Percentiles rank a stretch among this genome's conserved stretches.
Evolutionary conservation across 2,797 vertebrate species (phyloP).

Genomic region (Pseudochirops corinnae): DNA sequence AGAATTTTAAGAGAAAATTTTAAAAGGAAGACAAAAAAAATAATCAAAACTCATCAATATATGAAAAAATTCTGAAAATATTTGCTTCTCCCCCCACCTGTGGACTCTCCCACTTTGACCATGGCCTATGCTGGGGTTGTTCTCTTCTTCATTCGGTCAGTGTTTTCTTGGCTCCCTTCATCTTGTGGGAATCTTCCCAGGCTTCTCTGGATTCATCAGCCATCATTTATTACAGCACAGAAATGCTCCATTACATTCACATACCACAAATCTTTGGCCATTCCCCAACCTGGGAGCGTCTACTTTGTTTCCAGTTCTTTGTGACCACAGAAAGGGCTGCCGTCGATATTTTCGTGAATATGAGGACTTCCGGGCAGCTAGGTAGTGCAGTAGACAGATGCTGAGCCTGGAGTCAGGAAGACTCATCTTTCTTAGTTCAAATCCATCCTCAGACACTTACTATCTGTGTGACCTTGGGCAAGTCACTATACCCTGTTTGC

Average conservation of each 20-base stretch:
- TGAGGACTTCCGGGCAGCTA: background rate
- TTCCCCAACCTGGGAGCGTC: background rate
- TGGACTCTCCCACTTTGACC: background rate
- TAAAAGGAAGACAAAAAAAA: too few species aligned
- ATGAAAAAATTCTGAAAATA: background rate
- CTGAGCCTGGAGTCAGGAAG: too few species aligned
- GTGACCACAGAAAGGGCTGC: background rate
- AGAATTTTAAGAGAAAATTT: too few species aligned
- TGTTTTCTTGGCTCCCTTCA: background rate
- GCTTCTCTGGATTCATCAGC: background rate
- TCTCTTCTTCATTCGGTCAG: background rate
- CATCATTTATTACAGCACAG: too few species aligned
- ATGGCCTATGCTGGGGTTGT: background rate
- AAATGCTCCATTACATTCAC: background rate
- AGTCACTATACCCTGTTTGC: background rate
- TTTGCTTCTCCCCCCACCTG: fast-evolving
- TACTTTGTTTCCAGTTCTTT: background rate
- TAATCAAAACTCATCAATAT: too few species aligned
- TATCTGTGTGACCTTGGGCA: background rate
- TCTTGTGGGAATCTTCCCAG: background rate
- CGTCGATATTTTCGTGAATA: background rate
- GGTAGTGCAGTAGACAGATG: too few species aligned
- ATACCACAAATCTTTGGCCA: background rate
- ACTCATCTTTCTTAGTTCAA: too few species aligned
- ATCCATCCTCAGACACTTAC: too few species aligned